Evolutionary conservation across 2,797 vertebrate species (phyloP).

Genomic region (Tadarida brasiliensis): DNA sequence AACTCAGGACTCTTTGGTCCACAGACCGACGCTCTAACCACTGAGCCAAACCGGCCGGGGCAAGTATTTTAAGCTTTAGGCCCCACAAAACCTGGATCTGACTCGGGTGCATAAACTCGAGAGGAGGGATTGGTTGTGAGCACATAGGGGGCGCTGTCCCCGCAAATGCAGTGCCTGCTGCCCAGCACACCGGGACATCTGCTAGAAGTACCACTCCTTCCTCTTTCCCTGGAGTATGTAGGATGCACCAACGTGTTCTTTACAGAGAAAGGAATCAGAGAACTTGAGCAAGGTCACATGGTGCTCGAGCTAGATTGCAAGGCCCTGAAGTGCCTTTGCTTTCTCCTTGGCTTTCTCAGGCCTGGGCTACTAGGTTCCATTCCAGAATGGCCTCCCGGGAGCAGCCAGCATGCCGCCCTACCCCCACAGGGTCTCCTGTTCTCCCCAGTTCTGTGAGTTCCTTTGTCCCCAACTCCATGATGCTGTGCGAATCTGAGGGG

Average conservation of each 20-base stretch:
- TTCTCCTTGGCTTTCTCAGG: not conserved
- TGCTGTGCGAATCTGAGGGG: constrained; percentile 18
- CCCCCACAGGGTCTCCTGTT: not conserved
- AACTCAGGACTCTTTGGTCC: no score
- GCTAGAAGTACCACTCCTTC: not conserved
- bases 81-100: not conserved
- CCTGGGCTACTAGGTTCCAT: not conserved
- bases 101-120: not conserved
- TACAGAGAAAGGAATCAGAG: not conserved
- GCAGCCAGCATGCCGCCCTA: not conserved
- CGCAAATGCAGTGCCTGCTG: not conserved
- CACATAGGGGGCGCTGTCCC: not conserved
- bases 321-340: not conserved
- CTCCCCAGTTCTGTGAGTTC: constrained; percentile 43
- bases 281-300: not conserved
- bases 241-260: not conserved
- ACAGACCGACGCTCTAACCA: no score
- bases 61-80: not conserved
- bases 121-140: not conserved
- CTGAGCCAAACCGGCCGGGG: no score
- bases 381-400: not conserved
- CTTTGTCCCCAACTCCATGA: constrained; percentile 54
- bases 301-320: not conserved
- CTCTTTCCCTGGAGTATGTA: not conserved
- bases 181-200: not conserved